Evolutionary conservation across 1,140 invertebrate species (phyloP), one percentile per base, ranked within the genome.

Genomic region (Drosophila bocki): DNA sequence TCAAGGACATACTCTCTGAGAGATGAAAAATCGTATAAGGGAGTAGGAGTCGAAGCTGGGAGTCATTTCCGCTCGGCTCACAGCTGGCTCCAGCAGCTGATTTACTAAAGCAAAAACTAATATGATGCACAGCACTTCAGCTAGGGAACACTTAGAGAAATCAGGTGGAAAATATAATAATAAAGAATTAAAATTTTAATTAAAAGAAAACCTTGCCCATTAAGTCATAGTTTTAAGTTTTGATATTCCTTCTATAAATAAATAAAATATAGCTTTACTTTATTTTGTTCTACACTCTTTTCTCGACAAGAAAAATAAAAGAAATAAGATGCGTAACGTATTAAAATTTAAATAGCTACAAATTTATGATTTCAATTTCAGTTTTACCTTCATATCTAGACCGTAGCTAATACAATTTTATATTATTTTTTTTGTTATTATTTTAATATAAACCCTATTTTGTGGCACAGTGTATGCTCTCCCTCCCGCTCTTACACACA

Each of bases 31-130:
- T 72, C 22, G 22, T 37, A 51, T n/a, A 42, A 60, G 9, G 44
- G 44, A 5, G 48, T n/a, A 9, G 47, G 26, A 51, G 50, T 51
- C 32, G 9, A 33, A 51, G 12, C 51, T 13, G 33, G 26, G 26
- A 57, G 68, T 69, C 62, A 59, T 70, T 72, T 71, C 69, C 65
- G 33, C 32, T 71, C 15, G 69, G 51, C 45, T 33, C 48, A 37
- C 54, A 75, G 35, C 76, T 45, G 53, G 78, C 50, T 71, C 29
- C 22, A 48, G 29, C 57, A 63, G 44, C 63, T 64, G 81, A 80
- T 81, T 85, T 74, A 69, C 56, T 75, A 74, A 77, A 80, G 75
- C 67, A 81, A 64, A 85, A 85, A 77, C 70, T 80, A 77, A 84
- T 85, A 77, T 76, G 67, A 72, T 74, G 79, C 51, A 68, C 64